Evolutionary conservation across 2,888 invertebrate species (phyloP).

Genomic region (Hydroisotoma schaefferi): DNA sequence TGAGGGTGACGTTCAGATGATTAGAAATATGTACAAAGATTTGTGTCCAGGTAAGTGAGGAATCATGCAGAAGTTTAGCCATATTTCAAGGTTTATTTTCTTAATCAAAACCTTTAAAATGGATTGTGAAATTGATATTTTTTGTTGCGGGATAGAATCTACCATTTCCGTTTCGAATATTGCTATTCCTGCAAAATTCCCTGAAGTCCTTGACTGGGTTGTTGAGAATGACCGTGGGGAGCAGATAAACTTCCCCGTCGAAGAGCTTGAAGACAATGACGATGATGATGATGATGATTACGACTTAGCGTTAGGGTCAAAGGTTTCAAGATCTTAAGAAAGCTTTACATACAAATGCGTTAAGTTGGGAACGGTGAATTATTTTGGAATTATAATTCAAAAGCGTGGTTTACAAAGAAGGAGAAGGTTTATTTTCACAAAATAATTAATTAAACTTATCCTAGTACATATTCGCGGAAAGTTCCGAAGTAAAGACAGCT

Average conservation of each 20-base stretch:
- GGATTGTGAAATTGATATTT: too few relatives aligned
- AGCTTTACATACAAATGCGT: too few relatives aligned
- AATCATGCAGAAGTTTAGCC: background rate
- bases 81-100: background rate
- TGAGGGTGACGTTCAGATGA: conserved; percentile 40
- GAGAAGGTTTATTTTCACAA: too few relatives aligned
- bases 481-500: too few relatives aligned
- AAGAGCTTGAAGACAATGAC: conserved; percentile 24
- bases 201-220: conserved; percentile 34
- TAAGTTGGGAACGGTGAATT: too few relatives aligned
- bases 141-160: too few relatives aligned
- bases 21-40: conserved; percentile 40
- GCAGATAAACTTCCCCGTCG: conserved; percentile 27
- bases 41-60: conserved; percentile 33
- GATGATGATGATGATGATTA: conserved; percentile 36
- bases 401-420: too few relatives aligned
- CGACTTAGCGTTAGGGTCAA: conserved; percentile 13
- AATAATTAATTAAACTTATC: too few relatives aligned
- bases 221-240: conserved; percentile 22
- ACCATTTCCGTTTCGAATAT: too few relatives aligned
- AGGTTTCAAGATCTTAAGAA: too few relatives aligned
- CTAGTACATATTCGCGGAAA: too few relatives aligned
- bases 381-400: too few relatives aligned
- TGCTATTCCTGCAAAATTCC: conserved; percentile 22
- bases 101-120: background rate